Evolutionary conservation across 2,113 vertebrate species (phyloP).

Genomic region (Microcebus ravelobensis): DNA sequence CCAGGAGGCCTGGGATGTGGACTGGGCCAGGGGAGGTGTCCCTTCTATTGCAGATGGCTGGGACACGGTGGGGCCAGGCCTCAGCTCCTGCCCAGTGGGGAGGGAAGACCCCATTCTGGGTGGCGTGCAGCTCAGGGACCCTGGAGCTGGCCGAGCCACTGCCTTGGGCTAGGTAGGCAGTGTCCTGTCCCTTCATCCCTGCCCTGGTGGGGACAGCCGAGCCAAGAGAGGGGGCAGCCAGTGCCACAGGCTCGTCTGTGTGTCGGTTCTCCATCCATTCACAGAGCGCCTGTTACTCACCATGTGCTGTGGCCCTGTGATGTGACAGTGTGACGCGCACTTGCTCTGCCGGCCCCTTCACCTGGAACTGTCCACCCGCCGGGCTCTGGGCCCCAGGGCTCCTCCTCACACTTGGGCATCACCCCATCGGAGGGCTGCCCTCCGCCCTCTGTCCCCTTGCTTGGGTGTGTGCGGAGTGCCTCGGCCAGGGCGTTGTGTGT

Average conservation of each 20-base stretch:
- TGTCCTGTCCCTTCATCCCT: neutral
- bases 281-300: neutral
- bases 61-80: neutral
- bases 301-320: no score
- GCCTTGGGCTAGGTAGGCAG: neutral
- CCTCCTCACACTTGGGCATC: neutral
- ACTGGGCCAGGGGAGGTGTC: slow-evolving; percentile 70
- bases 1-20: neutral
- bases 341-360: neutral
- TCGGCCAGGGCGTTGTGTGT: neutral
- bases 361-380: neutral
- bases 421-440: neutral
- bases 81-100: neutral
- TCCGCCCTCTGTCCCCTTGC: neutral
- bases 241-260: neutral
- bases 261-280: neutral
- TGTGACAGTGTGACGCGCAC: fast-evolving
- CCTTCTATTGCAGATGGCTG: slow-evolving; percentile 51
- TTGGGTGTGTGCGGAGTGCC: neutral
- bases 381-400: neutral
- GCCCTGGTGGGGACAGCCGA: neutral
- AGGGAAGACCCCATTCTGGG: neutral
- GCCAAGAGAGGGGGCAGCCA: neutral
- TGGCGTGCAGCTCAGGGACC: neutral
- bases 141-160: neutral